These are phyloP conservation scores for Oryctes rhinoceros DNA, from an alignment of 1,140 invertebrate species.

Conservation along the genomic window DNA sequence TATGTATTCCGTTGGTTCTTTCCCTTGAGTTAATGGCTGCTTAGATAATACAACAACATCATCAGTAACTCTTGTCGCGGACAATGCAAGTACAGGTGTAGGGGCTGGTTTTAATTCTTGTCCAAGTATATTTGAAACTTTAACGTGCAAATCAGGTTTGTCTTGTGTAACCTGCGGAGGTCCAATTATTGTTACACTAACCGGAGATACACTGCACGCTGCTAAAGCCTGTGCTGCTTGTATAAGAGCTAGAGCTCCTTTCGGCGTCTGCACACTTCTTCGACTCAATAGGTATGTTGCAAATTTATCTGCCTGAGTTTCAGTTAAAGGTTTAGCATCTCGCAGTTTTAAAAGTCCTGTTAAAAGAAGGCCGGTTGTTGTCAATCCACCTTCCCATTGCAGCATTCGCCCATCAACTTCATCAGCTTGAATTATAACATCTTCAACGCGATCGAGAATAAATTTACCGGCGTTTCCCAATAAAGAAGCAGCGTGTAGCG, in stretches of 20 bases:
- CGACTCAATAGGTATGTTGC: conserved; percentile 91
- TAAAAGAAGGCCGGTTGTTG: conserved; percentile 70
- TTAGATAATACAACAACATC: conserved; percentile 79
- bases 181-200: conserved; percentile 78
- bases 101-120: conserved; percentile 70
- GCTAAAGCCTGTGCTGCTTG: conserved; percentile 72
- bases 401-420: conserved; percentile 89
- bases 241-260: conserved; percentile 81
- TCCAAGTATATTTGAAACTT: conserved; percentile 87
- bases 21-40: conserved; percentile 63
- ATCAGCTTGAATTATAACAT: conserved; percentile 92
- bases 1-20: conserved; percentile 75
- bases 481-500: conserved; percentile 80
- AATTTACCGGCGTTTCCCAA: conserved; percentile 74
- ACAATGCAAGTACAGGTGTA: conserved; percentile 77
- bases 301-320: conserved; percentile 88
- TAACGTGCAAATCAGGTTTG: conserved; percentile 76
- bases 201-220: conserved; percentile 55
- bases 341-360: conserved; percentile 79
- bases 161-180: conserved; percentile 75
- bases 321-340: conserved; percentile 75
- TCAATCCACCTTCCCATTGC: conserved; percentile 91
- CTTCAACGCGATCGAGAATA: conserved; percentile 84
- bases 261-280: conserved; percentile 85
- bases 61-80: conserved; percentile 76